Percentiles rank a stretch among this genome's conserved stretches.
These are phyloP conservation scores for Araneus ventricosus DNA, from an alignment of 1,140 invertebrate genomes.

Conservation along the genomic window DNA sequence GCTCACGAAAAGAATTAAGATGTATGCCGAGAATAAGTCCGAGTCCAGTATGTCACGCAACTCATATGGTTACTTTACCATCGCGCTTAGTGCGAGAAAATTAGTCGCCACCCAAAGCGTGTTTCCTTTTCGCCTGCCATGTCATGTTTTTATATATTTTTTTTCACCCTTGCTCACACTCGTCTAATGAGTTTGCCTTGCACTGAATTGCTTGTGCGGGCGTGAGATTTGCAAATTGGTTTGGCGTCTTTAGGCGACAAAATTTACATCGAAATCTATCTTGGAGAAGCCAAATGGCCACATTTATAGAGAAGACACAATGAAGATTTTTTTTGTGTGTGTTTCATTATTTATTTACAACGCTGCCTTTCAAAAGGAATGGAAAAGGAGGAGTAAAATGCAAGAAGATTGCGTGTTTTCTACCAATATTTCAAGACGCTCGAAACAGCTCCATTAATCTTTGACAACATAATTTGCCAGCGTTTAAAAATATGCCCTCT, in stretches of 20 bases:
- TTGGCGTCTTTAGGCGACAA: slow-evolving; percentile 34
- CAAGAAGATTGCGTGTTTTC: slow-evolving; percentile 16
- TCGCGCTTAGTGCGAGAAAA: slow-evolving; percentile 61
- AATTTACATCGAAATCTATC: slow-evolving; percentile 52
- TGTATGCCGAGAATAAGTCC: slow-evolving; percentile 19
- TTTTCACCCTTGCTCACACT: background rate
- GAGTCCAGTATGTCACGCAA: slow-evolving; percentile 3
- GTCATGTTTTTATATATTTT: background rate
- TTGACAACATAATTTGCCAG: slow-evolving; percentile 58
- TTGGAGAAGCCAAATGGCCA: background rate
- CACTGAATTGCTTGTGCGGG: slow-evolving; percentile 32
- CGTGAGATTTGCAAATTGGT: slow-evolving; percentile 61
- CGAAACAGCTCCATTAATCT: slow-evolving; percentile 40
- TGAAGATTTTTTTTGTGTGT: background rate
- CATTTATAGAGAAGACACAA: background rate
- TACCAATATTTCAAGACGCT: slow-evolving; percentile 9
- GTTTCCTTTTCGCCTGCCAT: slow-evolving; percentile 43
- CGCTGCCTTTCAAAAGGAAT: background rate
- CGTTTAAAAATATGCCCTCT: slow-evolving; percentile 35
- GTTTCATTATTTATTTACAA: background rate
- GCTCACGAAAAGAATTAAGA: slow-evolving; percentile 31
- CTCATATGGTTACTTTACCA: background rate
- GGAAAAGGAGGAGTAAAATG: background rate
- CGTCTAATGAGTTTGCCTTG: background rate
- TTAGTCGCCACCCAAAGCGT: slow-evolving; percentile 64